Evolutionary conservation across 2,888 invertebrate species (phyloP), one percentile per base, ranked within the genome.

Genomic region (Electrophaes corylata): DNA sequence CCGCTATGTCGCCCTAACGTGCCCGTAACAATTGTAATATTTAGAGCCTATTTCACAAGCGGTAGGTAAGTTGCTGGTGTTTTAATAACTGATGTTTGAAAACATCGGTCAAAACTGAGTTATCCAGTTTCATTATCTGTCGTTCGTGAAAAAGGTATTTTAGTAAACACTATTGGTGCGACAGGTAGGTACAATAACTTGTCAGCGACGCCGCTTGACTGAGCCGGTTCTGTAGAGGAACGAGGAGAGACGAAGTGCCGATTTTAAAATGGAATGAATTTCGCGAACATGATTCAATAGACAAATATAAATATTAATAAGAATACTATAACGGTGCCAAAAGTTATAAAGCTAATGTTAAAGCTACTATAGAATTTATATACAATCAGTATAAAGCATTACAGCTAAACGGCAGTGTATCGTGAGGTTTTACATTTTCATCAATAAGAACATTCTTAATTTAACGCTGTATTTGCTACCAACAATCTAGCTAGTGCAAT

Each of bases 11-110:
- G 72, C 73, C 75, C 72, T 67, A 64, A 65, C 64, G 70, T 71
- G 72, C 67, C 59, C 63, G 62, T 72, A 75, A 78, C 73, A 73
- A 71, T 75, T 73, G 72, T 76, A 73, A 72, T 75, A 66, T 65
- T n/a, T 71, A 67, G 62, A 68, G 64, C 70, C 73, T 67, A 69
- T 72, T 72, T 70, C 70, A 62, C 56, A 50, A 43, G 23, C 52
- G 56, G 33, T 44, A 56, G 49, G 16, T 12, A 44, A 48, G 11
- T 18, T 0, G 6, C 26, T 49, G 29, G 37, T 31, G 4, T 14
- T 14, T 2, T 20, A 37, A 6, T 43, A 26, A 12, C n/a, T 8
- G 12, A 19, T 31, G n/a, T 43, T 6, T 14, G 12, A 14, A 31
- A 31, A 23, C 23, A 41, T 45, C 18, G n/a, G 18, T 11, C 3